These are phyloP conservation scores for Erebia epiphron DNA, from an alignment of 2,888 invertebrate species.

Conservation along the genomic window DNA sequence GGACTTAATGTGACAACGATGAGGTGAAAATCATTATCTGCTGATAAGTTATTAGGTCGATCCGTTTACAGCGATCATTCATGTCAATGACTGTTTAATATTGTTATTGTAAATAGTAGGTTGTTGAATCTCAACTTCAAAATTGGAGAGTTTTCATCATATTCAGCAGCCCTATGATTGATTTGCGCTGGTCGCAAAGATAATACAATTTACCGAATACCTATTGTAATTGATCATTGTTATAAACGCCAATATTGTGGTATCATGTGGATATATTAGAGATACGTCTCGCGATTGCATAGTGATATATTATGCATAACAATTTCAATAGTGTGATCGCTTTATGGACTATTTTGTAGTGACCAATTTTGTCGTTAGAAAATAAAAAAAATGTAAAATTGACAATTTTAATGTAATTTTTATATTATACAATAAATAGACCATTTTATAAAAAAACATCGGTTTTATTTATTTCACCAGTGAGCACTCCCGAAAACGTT, in stretches of 20 bases:
- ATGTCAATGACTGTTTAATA: constrained; percentile 19
- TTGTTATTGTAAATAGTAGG: constrained; percentile 40
- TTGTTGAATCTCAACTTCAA: constrained; percentile 27
- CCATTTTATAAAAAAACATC: constrained; percentile 73
- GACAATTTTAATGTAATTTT: constrained; percentile 83
- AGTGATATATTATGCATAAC: constrained; percentile 61
- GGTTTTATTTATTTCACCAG: constrained; percentile 52
- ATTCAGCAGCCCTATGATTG: not conserved
- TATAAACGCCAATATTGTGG: constrained; percentile 16
- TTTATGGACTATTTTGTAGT: constrained; percentile 81
- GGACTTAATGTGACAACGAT: constrained; percentile 4
- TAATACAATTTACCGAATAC: constrained; percentile 22
- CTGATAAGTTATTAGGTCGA: constrained; percentile 10
- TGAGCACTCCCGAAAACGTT: constrained; percentile 35
- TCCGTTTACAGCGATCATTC: constrained; percentile 16
- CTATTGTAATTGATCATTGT: constrained; percentile 15
- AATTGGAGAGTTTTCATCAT: not conserved
- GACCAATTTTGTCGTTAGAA: constrained; percentile 81
- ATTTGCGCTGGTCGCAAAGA: constrained; percentile 37
- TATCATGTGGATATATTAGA: constrained; percentile 14
- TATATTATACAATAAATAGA: constrained; percentile 84
- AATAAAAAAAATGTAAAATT: constrained; percentile 77
- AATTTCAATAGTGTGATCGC: constrained; percentile 74
- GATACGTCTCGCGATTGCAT: constrained; percentile 9
- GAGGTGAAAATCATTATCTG: not conserved